phyloP scores from a whole-genome alignment of 2,113 vertebrate species.

The Alces alces region DNA sequence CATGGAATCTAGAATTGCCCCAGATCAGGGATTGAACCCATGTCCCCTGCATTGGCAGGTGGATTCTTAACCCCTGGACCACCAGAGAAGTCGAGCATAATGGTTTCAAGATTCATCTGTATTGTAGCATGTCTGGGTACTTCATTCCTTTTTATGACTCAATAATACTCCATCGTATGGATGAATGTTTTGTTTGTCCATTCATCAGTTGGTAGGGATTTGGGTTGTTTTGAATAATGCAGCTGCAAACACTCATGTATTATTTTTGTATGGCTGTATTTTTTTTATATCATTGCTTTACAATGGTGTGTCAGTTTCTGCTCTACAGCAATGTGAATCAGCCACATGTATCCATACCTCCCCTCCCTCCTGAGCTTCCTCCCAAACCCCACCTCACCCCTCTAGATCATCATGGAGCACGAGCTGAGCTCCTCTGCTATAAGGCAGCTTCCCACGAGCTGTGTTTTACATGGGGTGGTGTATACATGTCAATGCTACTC shows the following conservation, averaged over 20 bases:
- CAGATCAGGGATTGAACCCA: background rate
- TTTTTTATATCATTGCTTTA: background rate
- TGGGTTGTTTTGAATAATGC: background rate
- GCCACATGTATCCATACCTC: background rate
- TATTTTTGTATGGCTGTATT: background rate
- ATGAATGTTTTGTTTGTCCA: background rate
- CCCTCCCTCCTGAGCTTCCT: background rate
- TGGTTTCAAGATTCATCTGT: background rate
- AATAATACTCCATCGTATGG: background rate
- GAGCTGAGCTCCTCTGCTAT: background rate
- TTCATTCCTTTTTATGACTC: background rate
- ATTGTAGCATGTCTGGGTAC: background rate
- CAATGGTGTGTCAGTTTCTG: background rate
- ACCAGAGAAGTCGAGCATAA: background rate
- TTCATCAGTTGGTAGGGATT: background rate
- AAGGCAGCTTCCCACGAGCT: background rate
- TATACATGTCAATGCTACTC: background rate
- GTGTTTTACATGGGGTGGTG: background rate
- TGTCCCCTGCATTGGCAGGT: background rate
- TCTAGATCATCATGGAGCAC: background rate
- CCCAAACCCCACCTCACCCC: background rate
- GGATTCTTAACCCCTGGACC: background rate
- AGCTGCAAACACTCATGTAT: background rate
- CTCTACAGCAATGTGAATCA: background rate
- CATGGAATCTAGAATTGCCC: background rate